Percentiles rank a stretch among this genome's conserved stretches.
Evolutionary conservation across 2,888 invertebrate genomes (phyloP).

Genomic region (Nomada fucata): DNA sequence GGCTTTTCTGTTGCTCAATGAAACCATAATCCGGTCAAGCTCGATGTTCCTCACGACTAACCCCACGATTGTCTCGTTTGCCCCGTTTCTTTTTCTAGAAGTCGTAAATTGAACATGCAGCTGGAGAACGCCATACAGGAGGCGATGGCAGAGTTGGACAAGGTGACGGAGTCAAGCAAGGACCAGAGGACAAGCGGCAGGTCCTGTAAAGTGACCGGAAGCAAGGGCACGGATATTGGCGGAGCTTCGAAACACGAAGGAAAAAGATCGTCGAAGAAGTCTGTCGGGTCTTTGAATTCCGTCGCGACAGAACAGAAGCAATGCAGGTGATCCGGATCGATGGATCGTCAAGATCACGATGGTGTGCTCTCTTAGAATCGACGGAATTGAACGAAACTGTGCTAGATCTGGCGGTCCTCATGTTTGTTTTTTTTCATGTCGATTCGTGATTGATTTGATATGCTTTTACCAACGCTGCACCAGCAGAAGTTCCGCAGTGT

Average conservation of each 20-base stretch:
- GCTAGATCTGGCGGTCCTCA: background rate
- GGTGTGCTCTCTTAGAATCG: no score
- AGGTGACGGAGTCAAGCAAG: slow-evolving; percentile 70
- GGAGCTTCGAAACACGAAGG: slow-evolving; percentile 65
- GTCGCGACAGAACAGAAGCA: slow-evolving; percentile 65
- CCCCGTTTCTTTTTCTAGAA: slow-evolving; percentile 86
- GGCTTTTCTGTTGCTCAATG: slow-evolving; percentile 54
- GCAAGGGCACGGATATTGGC: slow-evolving; percentile 49
- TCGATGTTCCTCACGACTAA: slow-evolving; percentile 53
- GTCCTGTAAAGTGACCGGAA: slow-evolving; percentile 56
- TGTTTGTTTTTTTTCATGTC: slow-evolving; percentile 4
- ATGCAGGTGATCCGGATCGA: slow-evolving; percentile 62
- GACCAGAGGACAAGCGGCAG: slow-evolving; percentile 50
- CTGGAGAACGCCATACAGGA: slow-evolving; percentile 96
- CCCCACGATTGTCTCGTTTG: slow-evolving; percentile 65
- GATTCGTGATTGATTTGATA: background rate
- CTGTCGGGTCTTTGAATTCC: slow-evolving; percentile 59
- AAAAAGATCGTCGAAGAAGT: slow-evolving; percentile 72
- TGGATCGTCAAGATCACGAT: background rate
- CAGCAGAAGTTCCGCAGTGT: background rate
- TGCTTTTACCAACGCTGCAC: background rate
- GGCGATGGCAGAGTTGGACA: slow-evolving; percentile 94
- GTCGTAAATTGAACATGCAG: slow-evolving; percentile 95
- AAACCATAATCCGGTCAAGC: slow-evolving; percentile 2
- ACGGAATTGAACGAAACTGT: background rate